Base-by-base conservation (phyloP, 2,888 invertebrate genomes). In the Phalera bucephala region DNA sequence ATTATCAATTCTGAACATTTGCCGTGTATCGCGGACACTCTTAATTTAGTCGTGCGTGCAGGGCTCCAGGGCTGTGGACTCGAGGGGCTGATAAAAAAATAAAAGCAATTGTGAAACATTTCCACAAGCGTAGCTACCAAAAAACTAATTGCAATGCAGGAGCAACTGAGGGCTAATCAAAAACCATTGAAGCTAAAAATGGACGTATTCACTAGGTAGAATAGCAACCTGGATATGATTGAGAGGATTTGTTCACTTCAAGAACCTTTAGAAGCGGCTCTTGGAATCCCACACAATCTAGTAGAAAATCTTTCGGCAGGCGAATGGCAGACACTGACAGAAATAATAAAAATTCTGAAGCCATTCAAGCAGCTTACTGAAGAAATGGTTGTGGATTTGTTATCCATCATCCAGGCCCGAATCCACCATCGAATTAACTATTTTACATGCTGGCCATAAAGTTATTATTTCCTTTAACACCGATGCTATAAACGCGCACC, bases 1-100 rank as follows among this genome's bases (percentile, higher is more conserved):
- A 32, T 50, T 57, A 52, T 44, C 1, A 47, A 45, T 46, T 59
- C 37, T 43, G 51, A 56, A 28, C 50, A 60, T 53, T 53, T 60
- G 28, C 46, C 51, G 32, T 62, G 58, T 33, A 14, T 56, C 12
- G 51, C 56, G 47, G 52, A 59, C 37, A 50, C 53, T 32, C 35
- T 55, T 23, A 54, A 57, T 50, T 54, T 61, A 53, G 45, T 56
- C 2, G 51, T 60, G 39, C 55, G 52, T 48, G 45, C 49, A 46
- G 54, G 46, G 28, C 36, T 55, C 38, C 46, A 52, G 34, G 48
- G 40, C 26, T 27, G 45, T 46, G 46, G 15, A 34, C 42, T 53
- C 33, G 38, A 8, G 29, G 42, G 22, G 31, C 28, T 55, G 11
- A 44, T 52, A 57, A 55, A 48, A 59, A 51, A 52, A 40, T 53